Conservation (phyloP, 2,113 vertebrate genomes). For the Serilophus lunatus region DNA sequence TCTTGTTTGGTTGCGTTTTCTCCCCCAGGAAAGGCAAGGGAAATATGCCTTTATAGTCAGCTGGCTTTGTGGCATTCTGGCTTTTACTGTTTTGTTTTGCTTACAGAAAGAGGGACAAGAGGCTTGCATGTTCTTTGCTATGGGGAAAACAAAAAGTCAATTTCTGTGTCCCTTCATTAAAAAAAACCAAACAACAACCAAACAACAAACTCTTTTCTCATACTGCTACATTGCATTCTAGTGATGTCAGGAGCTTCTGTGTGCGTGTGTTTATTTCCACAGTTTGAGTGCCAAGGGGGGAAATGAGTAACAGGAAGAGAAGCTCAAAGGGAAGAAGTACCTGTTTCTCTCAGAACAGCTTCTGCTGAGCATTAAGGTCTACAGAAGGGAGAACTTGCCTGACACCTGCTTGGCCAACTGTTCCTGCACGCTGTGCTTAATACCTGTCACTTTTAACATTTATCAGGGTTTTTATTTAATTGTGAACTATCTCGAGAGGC, state of each 20-base stretch:
- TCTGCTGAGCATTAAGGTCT: neutral
- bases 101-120: neutral
- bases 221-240: neutral
- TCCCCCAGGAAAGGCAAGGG: neutral
- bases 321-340: neutral
- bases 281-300: neutral
- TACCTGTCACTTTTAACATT: neutral
- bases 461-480: neutral
- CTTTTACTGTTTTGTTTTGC: neutral
- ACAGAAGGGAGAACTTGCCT: neutral
- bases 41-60: neutral
- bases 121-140: neutral
- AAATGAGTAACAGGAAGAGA: conserved; percentile 24
- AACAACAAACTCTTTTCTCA: neutral
- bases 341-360: neutral
- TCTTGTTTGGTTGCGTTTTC: neutral
- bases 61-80: neutral
- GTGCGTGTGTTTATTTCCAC: conserved; percentile 11
- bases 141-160: neutral
- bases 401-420: neutral
- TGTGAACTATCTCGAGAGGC: neutral
- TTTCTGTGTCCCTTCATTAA: neutral
- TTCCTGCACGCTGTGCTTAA: neutral
- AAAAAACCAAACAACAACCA: neutral
- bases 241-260: neutral